A percentile compares a stretch with the other conserved stretches of the same genome.
Conservation (phyloP, 2,888 invertebrate species). For the Acanthacorydalis orientalis region DNA sequence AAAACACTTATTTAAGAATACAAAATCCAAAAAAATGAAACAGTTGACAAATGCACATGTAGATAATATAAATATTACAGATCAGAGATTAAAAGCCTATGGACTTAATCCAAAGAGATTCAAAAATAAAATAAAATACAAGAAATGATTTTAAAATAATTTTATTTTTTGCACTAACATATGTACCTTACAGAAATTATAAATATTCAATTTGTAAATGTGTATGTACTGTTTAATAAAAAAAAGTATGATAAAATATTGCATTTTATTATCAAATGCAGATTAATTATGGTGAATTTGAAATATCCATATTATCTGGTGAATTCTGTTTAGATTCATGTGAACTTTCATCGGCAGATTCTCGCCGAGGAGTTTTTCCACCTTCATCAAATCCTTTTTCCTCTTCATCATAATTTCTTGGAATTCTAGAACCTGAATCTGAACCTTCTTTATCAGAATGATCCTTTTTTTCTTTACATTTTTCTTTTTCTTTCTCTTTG, state of each 20-base stretch:
- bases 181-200: too few relatives aligned
- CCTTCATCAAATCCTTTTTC: slow-evolving; percentile 30
- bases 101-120: slow-evolving; percentile 85
- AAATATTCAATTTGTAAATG: too few relatives aligned
- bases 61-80: slow-evolving; percentile 34
- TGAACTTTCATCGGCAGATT: slow-evolving; percentile 21
- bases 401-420: slow-evolving; percentile 35
- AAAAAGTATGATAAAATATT: too few relatives aligned
- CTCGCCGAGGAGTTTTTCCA: slow-evolving; percentile 14
- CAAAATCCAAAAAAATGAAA: slow-evolving; percentile 5
- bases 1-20: slow-evolving; percentile 1
- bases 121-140: slow-evolving; percentile 54
- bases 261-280: neutral
- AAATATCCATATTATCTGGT: slow-evolving; percentile 64
- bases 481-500: slow-evolving; percentile 8
- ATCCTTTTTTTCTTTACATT: slow-evolving; percentile 15
- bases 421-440: slow-evolving; percentile 21
- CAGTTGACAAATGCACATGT: neutral
- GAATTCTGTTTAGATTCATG: slow-evolving; percentile 35
- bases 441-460: slow-evolving; percentile 18
- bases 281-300: slow-evolving; percentile 48
- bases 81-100: slow-evolving; percentile 75
- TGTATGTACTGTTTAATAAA: too few relatives aligned
- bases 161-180: neutral
- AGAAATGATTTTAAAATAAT: neutral